A percentile compares a stretch with the other conserved stretches of the same genome.
Conservation (phyloP, 2,113 vertebrate species). For the Rhinolophus ferrumequinum region DNA sequence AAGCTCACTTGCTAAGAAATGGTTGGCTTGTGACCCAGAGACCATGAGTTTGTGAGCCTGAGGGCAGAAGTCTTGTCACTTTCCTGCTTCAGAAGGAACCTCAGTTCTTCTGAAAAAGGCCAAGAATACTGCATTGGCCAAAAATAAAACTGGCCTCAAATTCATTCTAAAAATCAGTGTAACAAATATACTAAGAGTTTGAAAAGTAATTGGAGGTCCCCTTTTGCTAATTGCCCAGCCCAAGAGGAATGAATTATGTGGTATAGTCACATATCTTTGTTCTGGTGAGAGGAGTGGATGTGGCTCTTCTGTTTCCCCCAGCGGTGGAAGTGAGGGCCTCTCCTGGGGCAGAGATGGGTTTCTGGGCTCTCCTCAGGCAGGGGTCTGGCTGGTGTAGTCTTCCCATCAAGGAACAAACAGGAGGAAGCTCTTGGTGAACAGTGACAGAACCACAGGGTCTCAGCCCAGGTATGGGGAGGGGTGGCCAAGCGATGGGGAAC, state of each 20-base stretch:
- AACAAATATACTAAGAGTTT: background rate
- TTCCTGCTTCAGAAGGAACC: background rate
- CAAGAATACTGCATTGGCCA: background rate
- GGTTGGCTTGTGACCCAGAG: background rate
- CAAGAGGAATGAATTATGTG: no score
- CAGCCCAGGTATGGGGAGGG: fast-evolving
- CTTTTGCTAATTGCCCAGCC: background rate
- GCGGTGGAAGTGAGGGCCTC: background rate
- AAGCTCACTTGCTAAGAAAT: background rate
- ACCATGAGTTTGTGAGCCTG: background rate
- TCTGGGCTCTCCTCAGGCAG: background rate
- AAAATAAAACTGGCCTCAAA: background rate
- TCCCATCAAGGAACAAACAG: background rate
- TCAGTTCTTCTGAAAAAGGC: background rate
- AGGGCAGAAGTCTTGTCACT: background rate
- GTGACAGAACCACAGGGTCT: background rate
- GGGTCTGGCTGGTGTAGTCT: background rate
- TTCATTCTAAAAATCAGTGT: background rate
- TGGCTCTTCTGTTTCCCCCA: background rate
- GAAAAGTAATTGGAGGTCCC: background rate
- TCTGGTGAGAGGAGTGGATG: background rate
- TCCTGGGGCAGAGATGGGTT: background rate
- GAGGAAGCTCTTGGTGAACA: background rate
- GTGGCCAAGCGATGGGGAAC: background rate
- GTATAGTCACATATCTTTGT: background rate